Evolutionary conservation across 2,797 vertebrate genomes (phyloP), one percentile per base, ranked within the genome.

Genomic region (Philypnodon macrostomus): DNA sequence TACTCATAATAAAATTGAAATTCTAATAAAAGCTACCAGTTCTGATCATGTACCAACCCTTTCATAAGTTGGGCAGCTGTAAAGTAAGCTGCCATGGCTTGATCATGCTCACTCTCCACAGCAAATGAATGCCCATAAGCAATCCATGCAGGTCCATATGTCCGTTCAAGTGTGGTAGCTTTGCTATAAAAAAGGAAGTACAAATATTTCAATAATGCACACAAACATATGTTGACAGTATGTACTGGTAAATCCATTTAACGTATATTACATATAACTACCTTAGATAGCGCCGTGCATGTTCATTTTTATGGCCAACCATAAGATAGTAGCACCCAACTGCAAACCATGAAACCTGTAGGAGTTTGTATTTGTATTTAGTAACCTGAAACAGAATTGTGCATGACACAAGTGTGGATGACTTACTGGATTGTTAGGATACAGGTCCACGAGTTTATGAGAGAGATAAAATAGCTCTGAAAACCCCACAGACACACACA

Each of bases 1-100:
- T 3, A 29, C 9, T 29, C 27, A 29, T 9, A 29, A 24, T 12
- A 14, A 6, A 26, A 26, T 5, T 5, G 2, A 13, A 6, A 27
- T 11, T 27, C 7, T 13, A 13, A 27, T 9, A 27, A 9, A 42
- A 12, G 14, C 12, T 21, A n/a, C 34, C 12, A 17, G 9, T 18
- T 39, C 21, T 41, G 23, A 18, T 32, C 7, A 16, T 44, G 2
- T 7, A 73, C 84, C 2, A 81, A 98, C 97, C 97, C 95, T 88
- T 98, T 99, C 97, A 99, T 99, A 47, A 99, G 91, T 85, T 99
- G 96, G 0, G 97, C 94, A 19, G 97, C 96, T 18, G 97, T 99
- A 76, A 99, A 99, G 67, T 99, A 99, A 0, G 97, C 97, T 34
- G 97, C 97, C 97, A 99, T 99, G 5, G 96, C 97, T 55, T 99